These are phyloP conservation scores for Sericinus montela DNA, from an alignment of 2,888 invertebrate species.

Conservation along the genomic window DNA sequence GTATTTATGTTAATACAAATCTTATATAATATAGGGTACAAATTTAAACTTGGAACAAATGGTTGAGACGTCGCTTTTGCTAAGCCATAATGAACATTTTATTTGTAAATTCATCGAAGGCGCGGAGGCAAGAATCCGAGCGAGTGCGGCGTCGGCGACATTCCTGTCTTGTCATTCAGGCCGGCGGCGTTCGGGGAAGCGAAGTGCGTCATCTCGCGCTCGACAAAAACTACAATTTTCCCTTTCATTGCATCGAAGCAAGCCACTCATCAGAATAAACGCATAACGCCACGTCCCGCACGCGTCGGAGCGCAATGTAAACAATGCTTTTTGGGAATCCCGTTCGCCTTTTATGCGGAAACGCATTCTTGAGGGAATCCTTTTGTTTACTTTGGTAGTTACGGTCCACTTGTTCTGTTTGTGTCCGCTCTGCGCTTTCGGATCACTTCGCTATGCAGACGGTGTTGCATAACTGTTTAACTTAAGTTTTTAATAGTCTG, in stretches of 20 bases:
- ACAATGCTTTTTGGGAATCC: conserved; percentile 76
- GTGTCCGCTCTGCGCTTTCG: conserved; percentile 47
- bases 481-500: conserved; percentile 20
- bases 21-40: too few species aligned
- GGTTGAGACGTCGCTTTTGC: too few species aligned
- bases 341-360: conserved; percentile 64
- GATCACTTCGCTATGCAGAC: conserved; percentile 50
- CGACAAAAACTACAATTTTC: conserved; percentile 72
- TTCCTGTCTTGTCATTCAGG: conserved; percentile 45
- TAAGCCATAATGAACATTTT: neutral
- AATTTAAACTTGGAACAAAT: neutral
- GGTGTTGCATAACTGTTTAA: conserved; percentile 51
- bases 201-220: conserved; percentile 59
- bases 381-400: conserved; percentile 67
- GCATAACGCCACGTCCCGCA: conserved; percentile 53
- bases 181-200: conserved; percentile 53
- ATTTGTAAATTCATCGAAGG: neutral
- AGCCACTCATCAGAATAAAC: conserved; percentile 58
- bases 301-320: conserved; percentile 54
- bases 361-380: conserved; percentile 76
- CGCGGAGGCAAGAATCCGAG: neutral
- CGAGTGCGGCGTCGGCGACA: conserved; percentile 27
- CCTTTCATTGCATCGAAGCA: conserved; percentile 67
- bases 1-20: too few species aligned
- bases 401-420: conserved; percentile 54